These are phyloP conservation scores for Callipepla californica DNA, from an alignment of 2,113 vertebrate species.

Conservation along the genomic window DNA sequence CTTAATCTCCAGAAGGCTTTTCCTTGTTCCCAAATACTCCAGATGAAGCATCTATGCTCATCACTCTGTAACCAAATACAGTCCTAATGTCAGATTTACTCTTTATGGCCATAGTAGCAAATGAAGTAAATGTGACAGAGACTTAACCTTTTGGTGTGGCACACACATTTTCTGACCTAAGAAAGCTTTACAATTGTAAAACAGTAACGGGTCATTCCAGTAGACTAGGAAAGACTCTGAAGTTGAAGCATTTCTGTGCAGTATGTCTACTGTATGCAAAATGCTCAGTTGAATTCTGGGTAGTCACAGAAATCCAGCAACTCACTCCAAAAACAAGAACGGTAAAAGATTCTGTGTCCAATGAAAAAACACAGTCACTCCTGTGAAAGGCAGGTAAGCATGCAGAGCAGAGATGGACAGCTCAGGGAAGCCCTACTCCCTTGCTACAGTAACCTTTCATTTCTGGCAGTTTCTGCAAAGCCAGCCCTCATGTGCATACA, in stretches of 20 bases:
- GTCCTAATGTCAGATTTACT: neutral
- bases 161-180: neutral
- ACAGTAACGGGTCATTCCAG: neutral
- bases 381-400: neutral
- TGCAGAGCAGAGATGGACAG: neutral
- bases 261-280: neutral
- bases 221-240: neutral
- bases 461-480: neutral
- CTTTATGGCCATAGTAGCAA: neutral
- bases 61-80: neutral
- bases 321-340: neutral
- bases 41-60: neutral
- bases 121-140: neutral
- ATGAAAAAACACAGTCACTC: fast-evolving
- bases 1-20: neutral
- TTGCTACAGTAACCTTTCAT: neutral
- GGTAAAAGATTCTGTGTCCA: neutral
- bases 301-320: neutral
- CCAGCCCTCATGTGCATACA: neutral
- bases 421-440: neutral
- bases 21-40: fast-evolving
- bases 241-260: neutral
- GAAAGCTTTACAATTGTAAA: neutral
- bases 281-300: neutral
- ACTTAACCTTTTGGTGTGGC: neutral